Percentiles rank a stretch among this genome's conserved stretches.
Evolutionary conservation across 2,797 vertebrate species (phyloP).

Genomic region (Myotis findleyi): DNA sequence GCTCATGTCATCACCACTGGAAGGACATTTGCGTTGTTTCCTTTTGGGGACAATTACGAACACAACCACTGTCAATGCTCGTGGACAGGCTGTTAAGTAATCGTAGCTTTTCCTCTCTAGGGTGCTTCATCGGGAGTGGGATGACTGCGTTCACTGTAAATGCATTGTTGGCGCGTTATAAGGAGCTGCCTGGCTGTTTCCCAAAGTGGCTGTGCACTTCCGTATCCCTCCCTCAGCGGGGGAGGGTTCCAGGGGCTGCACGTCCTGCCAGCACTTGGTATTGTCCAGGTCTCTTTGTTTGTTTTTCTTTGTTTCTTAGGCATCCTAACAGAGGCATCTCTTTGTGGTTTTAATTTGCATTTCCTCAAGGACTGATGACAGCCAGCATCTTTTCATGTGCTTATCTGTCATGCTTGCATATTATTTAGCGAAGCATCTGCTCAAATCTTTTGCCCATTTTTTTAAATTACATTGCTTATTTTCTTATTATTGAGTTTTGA

Average conservation of each 20-base stretch:
- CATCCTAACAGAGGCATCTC: too few species aligned
- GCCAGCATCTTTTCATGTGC: neutral
- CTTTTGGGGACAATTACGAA: neutral
- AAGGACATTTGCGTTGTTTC: neutral
- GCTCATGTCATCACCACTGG: accelerated
- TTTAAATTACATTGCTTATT: neutral
- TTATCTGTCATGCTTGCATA: neutral
- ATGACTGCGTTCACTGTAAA: accelerated
- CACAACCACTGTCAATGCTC: neutral
- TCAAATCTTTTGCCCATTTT: neutral
- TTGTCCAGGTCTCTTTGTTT: accelerated
- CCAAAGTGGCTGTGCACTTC: accelerated
- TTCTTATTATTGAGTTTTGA: neutral
- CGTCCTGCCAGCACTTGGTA: accelerated
- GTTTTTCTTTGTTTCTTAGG: neutral
- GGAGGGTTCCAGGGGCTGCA: accelerated
- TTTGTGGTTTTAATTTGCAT: neutral
- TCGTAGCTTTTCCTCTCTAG: accelerated
- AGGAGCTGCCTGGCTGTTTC: accelerated
- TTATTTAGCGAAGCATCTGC: neutral
- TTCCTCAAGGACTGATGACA: neutral
- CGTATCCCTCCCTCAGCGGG: accelerated
- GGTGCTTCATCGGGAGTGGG: neutral
- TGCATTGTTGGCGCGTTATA: accelerated
- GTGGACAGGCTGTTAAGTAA: neutral